Evolutionary conservation across 2,797 vertebrate genomes (phyloP).

Genomic region (Notamacropus eugenii): DNA sequence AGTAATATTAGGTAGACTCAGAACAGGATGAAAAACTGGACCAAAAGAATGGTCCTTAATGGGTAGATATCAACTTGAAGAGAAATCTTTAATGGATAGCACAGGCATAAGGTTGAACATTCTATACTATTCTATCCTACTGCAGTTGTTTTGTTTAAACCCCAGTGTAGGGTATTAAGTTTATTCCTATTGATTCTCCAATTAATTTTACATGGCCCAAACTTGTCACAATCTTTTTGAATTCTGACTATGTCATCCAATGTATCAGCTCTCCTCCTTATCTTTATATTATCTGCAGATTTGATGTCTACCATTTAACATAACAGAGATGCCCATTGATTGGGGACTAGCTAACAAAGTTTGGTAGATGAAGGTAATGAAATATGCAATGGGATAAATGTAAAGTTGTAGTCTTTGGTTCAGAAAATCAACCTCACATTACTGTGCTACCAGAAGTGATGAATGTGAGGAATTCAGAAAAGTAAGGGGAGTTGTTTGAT

Average conservation of each 20-base stretch:
- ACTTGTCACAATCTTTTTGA: not conserved
- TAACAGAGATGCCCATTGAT: not conserved
- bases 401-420: not conserved
- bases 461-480: not conserved
- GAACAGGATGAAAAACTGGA: not conserved
- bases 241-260: not conserved
- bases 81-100: not conserved
- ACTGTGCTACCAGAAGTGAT: not conserved
- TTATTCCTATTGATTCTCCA: not conserved
- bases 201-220: not conserved
- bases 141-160: not conserved
- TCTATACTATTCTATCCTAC: not conserved
- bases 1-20: not conserved
- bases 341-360: not conserved
- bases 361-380: not conserved
- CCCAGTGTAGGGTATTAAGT: not conserved
- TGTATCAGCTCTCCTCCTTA: not conserved
- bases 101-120: not conserved
- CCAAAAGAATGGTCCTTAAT: not conserved
- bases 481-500: not conserved
- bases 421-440: not conserved
- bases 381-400: not conserved
- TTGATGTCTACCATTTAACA: not conserved
- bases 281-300: not conserved
- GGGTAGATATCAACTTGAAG: not conserved